Evolutionary conservation across 2,797 vertebrate genomes (phyloP), one percentile per base, ranked within the genome.

Genomic region (Enteromius argenteus): DNA sequence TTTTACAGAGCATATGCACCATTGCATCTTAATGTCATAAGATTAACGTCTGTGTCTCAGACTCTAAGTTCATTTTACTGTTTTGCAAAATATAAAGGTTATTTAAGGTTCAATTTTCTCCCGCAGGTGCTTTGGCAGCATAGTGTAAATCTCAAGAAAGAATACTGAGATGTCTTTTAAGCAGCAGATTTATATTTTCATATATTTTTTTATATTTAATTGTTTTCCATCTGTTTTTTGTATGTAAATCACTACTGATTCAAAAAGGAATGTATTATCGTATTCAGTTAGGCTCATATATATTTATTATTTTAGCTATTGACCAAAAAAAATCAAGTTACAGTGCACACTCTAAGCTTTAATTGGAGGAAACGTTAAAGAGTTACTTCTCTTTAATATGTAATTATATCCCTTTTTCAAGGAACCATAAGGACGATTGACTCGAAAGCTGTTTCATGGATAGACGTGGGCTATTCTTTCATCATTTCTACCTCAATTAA

Each of bases 1-100:
- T 88, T 86, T 86, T 72, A 21, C 75, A 60, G 14, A 62, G 39
- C 73, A 42, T 72, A 46, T 58, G 30, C 83, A 39, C 80, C 21
- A 30, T 53, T 86, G 53, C 14, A 74, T 46, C 62, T 60, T 42
- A 81, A 77, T 74, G 67, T 72, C 66, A 53, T 21, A 11, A 80
- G 35, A 80, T 53, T 51, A 68, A 19, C 17, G 6, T 32, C 5
- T 56, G 64, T 67, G 13, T 53, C 46, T 39, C 32, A 68, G 2
- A 56, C n/a, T 42, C 10, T 8, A 15, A 4, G 15, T 39, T 69
- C 7, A 56, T 56, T 80, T 49, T 46, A 51, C n/a, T 42, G 46
- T 80, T 23, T 53, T 5, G 32, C n/a, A n/a, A 72, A 72, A 72
- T 72, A 2, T 44, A 69, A 60, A 60, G 51, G 67, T 81, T 81